Conservation (phyloP, 2,888 invertebrate genomes). For the Catocala fraxini region DNA sequence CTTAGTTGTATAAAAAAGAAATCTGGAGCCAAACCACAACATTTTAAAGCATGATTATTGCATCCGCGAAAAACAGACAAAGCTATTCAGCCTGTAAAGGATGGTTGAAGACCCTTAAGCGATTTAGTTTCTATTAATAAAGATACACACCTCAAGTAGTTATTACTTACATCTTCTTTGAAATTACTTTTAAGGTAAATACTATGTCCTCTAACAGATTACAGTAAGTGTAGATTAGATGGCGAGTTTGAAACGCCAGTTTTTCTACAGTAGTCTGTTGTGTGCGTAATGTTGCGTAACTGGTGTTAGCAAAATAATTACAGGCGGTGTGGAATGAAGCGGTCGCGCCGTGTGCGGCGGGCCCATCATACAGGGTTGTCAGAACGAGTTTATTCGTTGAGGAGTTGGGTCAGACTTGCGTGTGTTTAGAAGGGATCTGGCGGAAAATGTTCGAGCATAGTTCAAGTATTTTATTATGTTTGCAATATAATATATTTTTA, state of each 20-base stretch:
- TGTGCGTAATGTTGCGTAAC: slow-evolving; percentile 53
- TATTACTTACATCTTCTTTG: too few species aligned
- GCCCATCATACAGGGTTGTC: slow-evolving; percentile 50
- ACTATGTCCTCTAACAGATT: not conserved
- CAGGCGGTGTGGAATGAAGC: slow-evolving; percentile 49
- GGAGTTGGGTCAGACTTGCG: slow-evolving; percentile 12
- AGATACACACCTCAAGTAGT: too few species aligned
- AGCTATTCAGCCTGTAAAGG: too few species aligned
- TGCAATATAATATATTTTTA: too few species aligned
- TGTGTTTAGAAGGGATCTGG: not conserved
- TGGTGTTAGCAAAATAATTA: slow-evolving; percentile 55
- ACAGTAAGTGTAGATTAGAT: slow-evolving; percentile 20
- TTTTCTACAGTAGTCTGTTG: slow-evolving; percentile 35
- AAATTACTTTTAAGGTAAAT: not conserved
- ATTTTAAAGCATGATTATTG: too few species aligned
- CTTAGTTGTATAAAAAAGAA: too few species aligned
- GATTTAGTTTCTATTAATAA: too few species aligned
- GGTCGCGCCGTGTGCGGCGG: slow-evolving; percentile 46
- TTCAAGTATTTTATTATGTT: too few species aligned
- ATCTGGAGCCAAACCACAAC: too few species aligned
- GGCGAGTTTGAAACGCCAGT: slow-evolving; percentile 5
- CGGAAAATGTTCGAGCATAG: too few species aligned
- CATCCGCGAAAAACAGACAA: too few species aligned
- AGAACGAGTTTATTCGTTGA: slow-evolving; percentile 19
- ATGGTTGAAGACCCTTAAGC: too few species aligned